Base-by-base conservation (phyloP, 2,113 vertebrate genomes). In the Limnothrissa miodon region DNA sequence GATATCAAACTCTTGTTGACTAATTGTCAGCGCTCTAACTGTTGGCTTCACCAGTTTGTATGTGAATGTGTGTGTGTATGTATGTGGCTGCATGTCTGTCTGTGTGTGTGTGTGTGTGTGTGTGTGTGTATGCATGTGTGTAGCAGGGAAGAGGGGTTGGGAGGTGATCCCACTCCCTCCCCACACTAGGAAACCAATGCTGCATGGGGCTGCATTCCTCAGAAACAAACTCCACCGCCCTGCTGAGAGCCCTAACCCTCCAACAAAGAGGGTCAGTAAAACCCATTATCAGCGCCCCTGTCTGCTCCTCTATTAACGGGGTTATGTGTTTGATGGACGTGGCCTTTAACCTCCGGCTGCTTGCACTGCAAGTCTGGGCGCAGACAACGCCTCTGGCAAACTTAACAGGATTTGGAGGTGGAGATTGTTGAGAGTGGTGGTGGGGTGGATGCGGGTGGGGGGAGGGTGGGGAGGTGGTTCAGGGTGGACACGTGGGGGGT, bases 251-350 rank as follows among this genome's bases (percentile, higher is more conserved):
- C 29, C 79, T 62, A 83, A 62, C 78, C 81, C 80, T 83, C 33
- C 81, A 80, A 83, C 79, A 83, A 85, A 81, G 78, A 83, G 51
- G 80, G 86, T 84, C 82, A 85, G 82, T 70, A 78, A 82, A 87
- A 82, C 56, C 82, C 53, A 88, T 88, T 88, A 87, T 85, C 87
- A 80, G 46, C 10, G 81, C 29, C 66, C 66, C 51, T 46, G 25
- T 70, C 39, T 59, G 46, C 78, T 42, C 17, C 45, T 59, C 74
- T 78, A 70, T 82, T 85, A 84, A 74, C 17, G 45, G 39, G 59
- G 59, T 78, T 82, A 80, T 78, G 80, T 39, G 44, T 83, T 80
- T 85, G 84, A 66, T 80, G 82, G 80, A 83, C 5, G 21, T 25
- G 84, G 45, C 53, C 36, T n/a, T 46, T 81, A 59, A 81, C 85